These are phyloP conservation scores for Bubo scandiacus DNA, from an alignment of 2,113 vertebrate genomes.

Conservation along the genomic window DNA sequence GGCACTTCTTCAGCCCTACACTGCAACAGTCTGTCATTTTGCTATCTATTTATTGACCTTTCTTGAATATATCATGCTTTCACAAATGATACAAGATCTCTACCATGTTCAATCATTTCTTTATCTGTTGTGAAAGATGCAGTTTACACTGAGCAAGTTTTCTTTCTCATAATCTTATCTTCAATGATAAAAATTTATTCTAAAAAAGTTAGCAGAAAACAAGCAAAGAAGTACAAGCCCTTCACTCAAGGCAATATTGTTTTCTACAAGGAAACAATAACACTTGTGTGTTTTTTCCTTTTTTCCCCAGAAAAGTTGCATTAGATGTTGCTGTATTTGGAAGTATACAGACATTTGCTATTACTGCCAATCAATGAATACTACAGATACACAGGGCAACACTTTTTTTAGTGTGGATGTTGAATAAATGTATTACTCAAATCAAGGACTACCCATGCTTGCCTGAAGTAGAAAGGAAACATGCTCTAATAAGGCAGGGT, in stretches of 20 bases:
- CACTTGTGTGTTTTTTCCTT: not conserved
- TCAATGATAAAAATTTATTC: not conserved
- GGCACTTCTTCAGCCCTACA: not conserved
- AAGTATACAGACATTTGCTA: not conserved
- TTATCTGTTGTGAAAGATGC: not conserved
- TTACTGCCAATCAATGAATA: not conserved
- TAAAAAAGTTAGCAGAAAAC: not conserved
- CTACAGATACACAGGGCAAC: not conserved
- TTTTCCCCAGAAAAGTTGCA: not conserved
- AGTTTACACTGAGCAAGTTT: not conserved
- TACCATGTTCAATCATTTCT: not conserved
- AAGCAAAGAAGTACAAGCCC: not conserved
- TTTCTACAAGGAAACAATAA: not conserved
- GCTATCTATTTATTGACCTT: not conserved
- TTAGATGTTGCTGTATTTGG: not conserved
- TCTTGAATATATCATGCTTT: not conserved
- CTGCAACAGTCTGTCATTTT: not conserved
- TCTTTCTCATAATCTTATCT: not conserved
- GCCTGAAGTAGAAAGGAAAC: not conserved
- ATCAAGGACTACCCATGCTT: not conserved
- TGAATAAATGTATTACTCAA: not conserved
- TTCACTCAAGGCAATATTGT: not conserved
- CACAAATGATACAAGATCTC: not conserved
- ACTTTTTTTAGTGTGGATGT: not conserved
- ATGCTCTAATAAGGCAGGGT: not conserved